Base-by-base conservation (phyloP, 2,113 vertebrate genomes). In the Tychaedon coryphoeus region DNA sequence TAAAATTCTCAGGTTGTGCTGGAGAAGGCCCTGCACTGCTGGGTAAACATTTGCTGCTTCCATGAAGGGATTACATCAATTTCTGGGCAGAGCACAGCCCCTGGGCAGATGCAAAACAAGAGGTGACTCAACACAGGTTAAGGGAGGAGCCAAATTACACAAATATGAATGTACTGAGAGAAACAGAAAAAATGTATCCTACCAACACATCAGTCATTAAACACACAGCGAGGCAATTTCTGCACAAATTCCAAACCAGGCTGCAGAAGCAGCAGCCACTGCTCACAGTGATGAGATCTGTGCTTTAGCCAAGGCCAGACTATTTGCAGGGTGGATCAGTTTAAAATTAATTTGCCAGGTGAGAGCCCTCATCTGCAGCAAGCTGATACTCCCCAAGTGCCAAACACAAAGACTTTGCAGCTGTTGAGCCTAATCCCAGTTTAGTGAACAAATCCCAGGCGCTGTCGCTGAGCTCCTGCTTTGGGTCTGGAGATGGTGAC, bases 321-420 rank as follows among this genome's bases (percentile, higher is more conserved):
- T 65, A 62, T 81, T 60, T 77, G 38, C 20, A 67, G 76, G 23
- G 43, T 50, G 58, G 56, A 61, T 90, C 82, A 77, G 62, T 67
- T 79, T 80, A 91, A 96, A 96, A 95, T 94, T 89, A 92, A 94
- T 91, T 92, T 94, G 70, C 84, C 70, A 95, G 94, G 95, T 95
- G 81, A 95, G 77, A 95, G 81, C 70, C 62, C 58, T 95, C 84
- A 69, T 91, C 77, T 85, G 80, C 80, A 82, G 70, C 42, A 69
- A 76, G 45, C 0, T 82, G 45, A 53, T 91, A 87, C 29, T 91
- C 94, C 81, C 76, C n/a, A 85, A 65, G 45, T 14, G 79, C 86
- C 77, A 92, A 4, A n/a, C 77, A 91, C 84, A 92, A 87, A 92
- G 89, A 14, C 72, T 71, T 65, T 29, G 36, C 86, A 94, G 66